phyloP scores from a whole-genome alignment of 2,888 invertebrate genomes.

The Rhagium mordax region DNA sequence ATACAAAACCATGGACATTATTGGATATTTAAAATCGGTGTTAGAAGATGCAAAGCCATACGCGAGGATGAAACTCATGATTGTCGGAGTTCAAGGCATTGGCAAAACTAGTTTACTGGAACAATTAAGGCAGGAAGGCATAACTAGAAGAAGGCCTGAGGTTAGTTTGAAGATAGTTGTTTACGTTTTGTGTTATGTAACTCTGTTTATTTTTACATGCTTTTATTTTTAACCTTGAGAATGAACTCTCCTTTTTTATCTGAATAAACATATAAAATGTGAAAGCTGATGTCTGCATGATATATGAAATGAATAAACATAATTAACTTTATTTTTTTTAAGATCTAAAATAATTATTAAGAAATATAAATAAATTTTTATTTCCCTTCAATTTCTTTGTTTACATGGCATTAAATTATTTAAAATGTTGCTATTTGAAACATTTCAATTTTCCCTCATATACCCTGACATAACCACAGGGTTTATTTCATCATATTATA shows the following conservation, averaged over 20 bases:
- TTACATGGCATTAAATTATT: too few species aligned
- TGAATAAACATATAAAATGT: neutral
- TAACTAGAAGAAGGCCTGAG: constrained; percentile 80
- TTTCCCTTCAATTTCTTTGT: too few species aligned
- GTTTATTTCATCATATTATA: too few species aligned
- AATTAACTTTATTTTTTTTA: neutral
- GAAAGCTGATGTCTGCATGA: neutral
- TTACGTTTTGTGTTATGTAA: constrained; percentile 5
- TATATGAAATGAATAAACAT: neutral
- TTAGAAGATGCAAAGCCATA: constrained; percentile 93
- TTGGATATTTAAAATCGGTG: constrained; percentile 92
- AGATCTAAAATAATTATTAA: neutral
- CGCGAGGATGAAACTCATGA: constrained; percentile 95
- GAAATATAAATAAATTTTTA: too few species aligned
- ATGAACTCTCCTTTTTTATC: neutral
- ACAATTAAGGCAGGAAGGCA: constrained; percentile 89
- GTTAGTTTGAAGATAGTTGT: constrained; percentile 62
- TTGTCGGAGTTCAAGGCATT: constrained; percentile 91
- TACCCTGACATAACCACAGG: too few species aligned
- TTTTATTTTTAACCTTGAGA: constrained; percentile 19
- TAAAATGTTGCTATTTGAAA: too few species aligned
- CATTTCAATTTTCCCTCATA: too few species aligned
- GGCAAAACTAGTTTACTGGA: constrained; percentile 94
- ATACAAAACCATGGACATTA: constrained; percentile 95
- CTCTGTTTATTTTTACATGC: neutral